Percentiles rank a stretch among this genome's conserved stretches.
phyloP scores from a whole-genome alignment of 2,888 invertebrate species.

The Petrolisthes manimaculis region DNA sequence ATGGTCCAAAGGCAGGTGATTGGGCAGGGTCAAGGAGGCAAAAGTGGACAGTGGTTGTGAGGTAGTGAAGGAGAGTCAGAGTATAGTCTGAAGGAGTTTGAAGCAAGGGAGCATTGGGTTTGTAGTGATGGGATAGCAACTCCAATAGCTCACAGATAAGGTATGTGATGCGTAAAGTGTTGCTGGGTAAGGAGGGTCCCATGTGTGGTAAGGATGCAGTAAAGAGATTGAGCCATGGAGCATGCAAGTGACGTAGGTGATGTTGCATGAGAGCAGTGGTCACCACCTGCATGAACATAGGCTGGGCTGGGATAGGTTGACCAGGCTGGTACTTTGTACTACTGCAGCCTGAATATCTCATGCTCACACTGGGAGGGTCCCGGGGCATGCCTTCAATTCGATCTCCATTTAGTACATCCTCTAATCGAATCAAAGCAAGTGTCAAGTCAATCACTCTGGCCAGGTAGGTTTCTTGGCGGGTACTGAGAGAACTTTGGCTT shows the following conservation, averaged over 20 bases:
- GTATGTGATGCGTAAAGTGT: slow-evolving; percentile 82
- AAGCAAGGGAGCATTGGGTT: slow-evolving; percentile 27
- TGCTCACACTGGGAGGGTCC: slow-evolving; percentile 53
- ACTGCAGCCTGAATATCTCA: slow-evolving; percentile 56
- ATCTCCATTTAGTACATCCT: slow-evolving; percentile 77
- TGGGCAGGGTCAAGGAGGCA: slow-evolving; percentile 77
- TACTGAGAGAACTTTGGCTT: slow-evolving; percentile 7
- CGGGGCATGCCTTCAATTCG: slow-evolving; percentile 35
- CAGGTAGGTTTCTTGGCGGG: slow-evolving; percentile 63
- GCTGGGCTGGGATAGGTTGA: slow-evolving; percentile 81
- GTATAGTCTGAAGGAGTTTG: slow-evolving; percentile 81
- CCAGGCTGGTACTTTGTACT: slow-evolving; percentile 74
- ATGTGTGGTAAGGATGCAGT: slow-evolving; percentile 85
- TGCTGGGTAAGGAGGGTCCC: slow-evolving; percentile 81
- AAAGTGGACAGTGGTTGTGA: slow-evolving; percentile 84
- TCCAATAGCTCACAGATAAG: slow-evolving; percentile 86
- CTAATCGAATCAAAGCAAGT: slow-evolving; percentile 80
- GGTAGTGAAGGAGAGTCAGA: slow-evolving; percentile 81
- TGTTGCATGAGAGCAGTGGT: slow-evolving; percentile 74
- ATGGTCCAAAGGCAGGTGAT: slow-evolving; percentile 70
- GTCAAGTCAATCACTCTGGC: slow-evolving; percentile 72
- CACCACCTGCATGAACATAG: slow-evolving; percentile 84
- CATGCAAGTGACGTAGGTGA: slow-evolving; percentile 80
- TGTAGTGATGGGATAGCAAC: slow-evolving; percentile 72
- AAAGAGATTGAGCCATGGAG: slow-evolving; percentile 85